A percentile compares a stretch with the other conserved stretches of the same genome.
These are phyloP conservation scores for Bubalus kerabau DNA, from an alignment of 2,113 vertebrate genomes.

Conservation along the genomic window DNA sequence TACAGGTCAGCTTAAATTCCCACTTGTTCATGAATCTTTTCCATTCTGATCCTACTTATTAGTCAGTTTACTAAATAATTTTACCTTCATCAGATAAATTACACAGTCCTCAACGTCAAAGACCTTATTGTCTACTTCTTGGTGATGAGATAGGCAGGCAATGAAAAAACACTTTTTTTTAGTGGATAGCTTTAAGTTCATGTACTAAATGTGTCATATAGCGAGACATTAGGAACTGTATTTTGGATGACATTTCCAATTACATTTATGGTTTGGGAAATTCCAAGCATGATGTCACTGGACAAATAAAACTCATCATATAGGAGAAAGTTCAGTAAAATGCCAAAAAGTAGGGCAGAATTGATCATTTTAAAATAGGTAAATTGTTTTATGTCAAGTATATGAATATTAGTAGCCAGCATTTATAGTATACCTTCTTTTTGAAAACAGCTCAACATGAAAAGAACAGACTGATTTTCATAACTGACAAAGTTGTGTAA, in stretches of 20 bases:
- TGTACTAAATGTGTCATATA: neutral
- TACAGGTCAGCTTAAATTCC: neutral
- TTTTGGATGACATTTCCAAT: neutral
- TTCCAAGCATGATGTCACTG: neutral
- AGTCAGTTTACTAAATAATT: neutral
- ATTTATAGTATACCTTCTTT: neutral
- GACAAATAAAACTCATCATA: neutral
- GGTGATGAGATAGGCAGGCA: neutral
- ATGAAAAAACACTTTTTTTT: neutral
- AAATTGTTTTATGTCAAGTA: neutral
- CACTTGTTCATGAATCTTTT: neutral
- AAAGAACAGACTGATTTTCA: neutral
- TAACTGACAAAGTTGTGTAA: neutral
- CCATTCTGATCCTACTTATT: neutral
- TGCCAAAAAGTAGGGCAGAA: neutral
- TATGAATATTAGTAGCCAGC: neutral
- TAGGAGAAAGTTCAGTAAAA: conserved; percentile 4
- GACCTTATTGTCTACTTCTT: neutral
- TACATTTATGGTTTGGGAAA: neutral
- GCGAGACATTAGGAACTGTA: neutral
- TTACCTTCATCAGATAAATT: neutral
- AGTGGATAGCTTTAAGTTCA: neutral
- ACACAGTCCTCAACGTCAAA: neutral
- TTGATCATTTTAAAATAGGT: neutral
- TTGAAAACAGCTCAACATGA: conserved; percentile 16